Evolutionary conservation across 1,140 invertebrate genomes (phyloP).

Genomic region (Agraylea sexmaculata): DNA sequence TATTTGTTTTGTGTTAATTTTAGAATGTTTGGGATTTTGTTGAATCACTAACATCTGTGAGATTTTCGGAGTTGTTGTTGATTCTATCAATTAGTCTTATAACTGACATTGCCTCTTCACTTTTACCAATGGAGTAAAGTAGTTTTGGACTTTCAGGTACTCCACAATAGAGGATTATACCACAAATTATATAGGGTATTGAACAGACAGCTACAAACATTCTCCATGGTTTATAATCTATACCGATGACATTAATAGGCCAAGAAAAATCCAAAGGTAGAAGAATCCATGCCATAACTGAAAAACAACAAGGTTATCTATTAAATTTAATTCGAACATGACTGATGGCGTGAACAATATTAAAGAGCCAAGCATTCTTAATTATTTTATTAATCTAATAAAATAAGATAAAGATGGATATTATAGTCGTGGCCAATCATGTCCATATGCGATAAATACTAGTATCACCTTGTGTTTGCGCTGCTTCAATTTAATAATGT

Average conservation of each 20-base stretch:
- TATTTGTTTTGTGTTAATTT: neutral
- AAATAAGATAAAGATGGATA: too few relatives aligned
- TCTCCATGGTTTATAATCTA: constrained; percentile 52
- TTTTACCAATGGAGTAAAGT: constrained; percentile 41
- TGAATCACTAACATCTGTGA: neutral
- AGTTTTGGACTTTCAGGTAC: constrained; percentile 65
- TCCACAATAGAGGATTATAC: constrained; percentile 41
- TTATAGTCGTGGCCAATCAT: too few relatives aligned
- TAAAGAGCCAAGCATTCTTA: too few relatives aligned
- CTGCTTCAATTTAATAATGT: too few relatives aligned
- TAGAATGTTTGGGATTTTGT: neutral
- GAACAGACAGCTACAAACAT: constrained; percentile 52
- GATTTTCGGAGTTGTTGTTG: constrained; percentile 28
- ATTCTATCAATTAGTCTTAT: constrained; percentile 41
- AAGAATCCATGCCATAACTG: constrained; percentile 56
- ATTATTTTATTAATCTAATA: too few relatives aligned
- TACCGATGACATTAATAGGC: constrained; percentile 27
- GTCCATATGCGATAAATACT: too few relatives aligned
- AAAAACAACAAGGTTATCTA: constrained; percentile 13
- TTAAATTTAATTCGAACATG: too few relatives aligned
- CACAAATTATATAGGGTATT: constrained; percentile 47
- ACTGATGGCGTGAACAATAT: too few relatives aligned
- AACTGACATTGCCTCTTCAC: constrained; percentile 42
- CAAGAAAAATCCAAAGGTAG: constrained; percentile 43
- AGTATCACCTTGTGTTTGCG: too few relatives aligned